phyloP scores from a whole-genome alignment of 2,797 vertebrate genomes.

The Halcyon chelicuti region DNA sequence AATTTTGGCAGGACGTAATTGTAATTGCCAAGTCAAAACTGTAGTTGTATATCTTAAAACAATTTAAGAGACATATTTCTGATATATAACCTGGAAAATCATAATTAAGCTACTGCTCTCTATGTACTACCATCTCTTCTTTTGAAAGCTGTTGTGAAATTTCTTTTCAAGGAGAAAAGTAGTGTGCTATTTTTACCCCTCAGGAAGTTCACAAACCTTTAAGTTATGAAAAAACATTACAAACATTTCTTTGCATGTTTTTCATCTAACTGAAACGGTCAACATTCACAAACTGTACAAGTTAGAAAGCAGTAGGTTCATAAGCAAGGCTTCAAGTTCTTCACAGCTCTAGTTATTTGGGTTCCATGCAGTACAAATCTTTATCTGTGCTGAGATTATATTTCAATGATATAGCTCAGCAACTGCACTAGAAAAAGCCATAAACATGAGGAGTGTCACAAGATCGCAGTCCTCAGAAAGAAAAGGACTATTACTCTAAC shows the following conservation, averaged over 20 bases:
- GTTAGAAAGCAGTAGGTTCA: neutral
- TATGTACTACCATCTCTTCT: neutral
- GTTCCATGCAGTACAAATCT: neutral
- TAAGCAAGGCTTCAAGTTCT: neutral
- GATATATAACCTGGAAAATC: neutral
- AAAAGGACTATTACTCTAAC: neutral
- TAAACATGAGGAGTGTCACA: neutral
- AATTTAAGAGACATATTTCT: neutral
- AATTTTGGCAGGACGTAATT: neutral
- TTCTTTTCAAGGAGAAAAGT: neutral
- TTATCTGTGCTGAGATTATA: accelerated
- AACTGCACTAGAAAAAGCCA: neutral
- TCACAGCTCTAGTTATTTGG: neutral
- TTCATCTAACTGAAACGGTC: neutral
- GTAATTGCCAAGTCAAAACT: neutral
- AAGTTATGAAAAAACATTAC: neutral
- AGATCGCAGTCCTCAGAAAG: neutral
- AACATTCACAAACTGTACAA: neutral
- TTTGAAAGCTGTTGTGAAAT: neutral
- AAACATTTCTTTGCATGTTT: neutral
- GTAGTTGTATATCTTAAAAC: neutral
- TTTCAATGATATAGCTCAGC: neutral
- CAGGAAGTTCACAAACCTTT: neutral
- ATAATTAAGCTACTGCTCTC: neutral
- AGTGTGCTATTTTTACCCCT: neutral